phyloP scores from a whole-genome alignment of 2,113 vertebrate species.

The Mystacornis crossleyi region DNA sequence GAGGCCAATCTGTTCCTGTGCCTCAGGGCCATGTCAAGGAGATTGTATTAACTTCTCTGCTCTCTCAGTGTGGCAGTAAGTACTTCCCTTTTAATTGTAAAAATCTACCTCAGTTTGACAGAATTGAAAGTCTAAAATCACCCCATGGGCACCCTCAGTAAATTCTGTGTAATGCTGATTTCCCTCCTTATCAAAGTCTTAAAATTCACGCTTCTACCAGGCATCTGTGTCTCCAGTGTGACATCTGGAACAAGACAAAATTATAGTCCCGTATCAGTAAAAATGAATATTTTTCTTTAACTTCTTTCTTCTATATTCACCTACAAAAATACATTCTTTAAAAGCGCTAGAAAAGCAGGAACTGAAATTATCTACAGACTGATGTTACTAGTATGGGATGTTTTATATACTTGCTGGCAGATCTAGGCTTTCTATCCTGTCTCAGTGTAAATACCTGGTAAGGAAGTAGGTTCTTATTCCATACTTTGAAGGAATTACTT shows the following conservation, averaged over 20 bases:
- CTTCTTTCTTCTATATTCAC: not conserved
- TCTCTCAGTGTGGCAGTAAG: not conserved
- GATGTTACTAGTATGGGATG: not conserved
- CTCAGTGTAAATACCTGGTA: not conserved
- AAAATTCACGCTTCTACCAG: not conserved
- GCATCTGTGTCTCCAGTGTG: not conserved
- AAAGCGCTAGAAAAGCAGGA: not conserved
- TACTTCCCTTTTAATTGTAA: not conserved
- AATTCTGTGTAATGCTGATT: not conserved
- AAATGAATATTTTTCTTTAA: not conserved
- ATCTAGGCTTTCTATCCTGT: not conserved
- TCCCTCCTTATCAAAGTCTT: not conserved
- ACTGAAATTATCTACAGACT: not conserved
- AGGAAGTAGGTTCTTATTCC: not conserved
- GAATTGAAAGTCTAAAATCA: not conserved
- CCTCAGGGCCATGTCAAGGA: not conserved
- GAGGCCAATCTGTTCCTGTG: not conserved
- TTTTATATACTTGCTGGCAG: not conserved
- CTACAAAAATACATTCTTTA: not conserved
- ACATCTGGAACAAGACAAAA: not conserved
- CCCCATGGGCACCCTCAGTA: not conserved
- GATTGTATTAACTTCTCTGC: not conserved
- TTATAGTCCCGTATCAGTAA: not conserved
- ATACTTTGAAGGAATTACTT: not conserved
- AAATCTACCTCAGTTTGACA: not conserved